Conservation (phyloP, 2,113 vertebrate genomes). For the Dipodomys spectabilis region DNA sequence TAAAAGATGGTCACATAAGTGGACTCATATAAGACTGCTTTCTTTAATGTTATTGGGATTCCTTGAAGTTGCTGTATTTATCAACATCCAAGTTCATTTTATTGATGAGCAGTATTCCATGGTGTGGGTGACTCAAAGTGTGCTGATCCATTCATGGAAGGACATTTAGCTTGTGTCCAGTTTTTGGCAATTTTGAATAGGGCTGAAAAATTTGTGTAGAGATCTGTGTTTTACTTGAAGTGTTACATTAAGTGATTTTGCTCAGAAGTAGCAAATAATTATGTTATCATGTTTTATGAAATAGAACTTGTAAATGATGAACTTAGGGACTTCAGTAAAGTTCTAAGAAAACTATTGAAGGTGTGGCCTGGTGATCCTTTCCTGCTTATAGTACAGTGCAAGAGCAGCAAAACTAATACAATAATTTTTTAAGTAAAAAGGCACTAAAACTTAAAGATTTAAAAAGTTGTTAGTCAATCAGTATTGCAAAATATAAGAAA, state of each 20-base stretch:
- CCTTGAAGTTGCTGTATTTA: background rate
- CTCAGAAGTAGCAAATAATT: background rate
- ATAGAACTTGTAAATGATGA: background rate
- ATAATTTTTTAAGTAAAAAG: background rate
- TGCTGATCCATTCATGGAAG: background rate
- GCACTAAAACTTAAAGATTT: background rate
- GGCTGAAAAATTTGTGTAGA: background rate
- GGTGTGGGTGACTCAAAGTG: background rate
- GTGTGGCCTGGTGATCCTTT: background rate
- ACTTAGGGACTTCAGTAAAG: background rate
- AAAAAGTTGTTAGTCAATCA: background rate
- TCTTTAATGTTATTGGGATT: background rate
- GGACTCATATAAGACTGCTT: background rate
- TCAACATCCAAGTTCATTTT: background rate
- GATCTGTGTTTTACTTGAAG: background rate
- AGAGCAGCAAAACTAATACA: slow-evolving; percentile 1
- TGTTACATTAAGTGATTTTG: background rate
- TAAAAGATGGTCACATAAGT: background rate
- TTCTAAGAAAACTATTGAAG: background rate
- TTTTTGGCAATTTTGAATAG: background rate
- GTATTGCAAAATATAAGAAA: background rate
- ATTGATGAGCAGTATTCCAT: background rate
- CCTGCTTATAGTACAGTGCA: background rate
- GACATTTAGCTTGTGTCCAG: background rate
- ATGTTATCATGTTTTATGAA: background rate